Base-by-base conservation (phyloP, 92 coral and sea anemone genomes). In the Porites divaricata region DNA sequence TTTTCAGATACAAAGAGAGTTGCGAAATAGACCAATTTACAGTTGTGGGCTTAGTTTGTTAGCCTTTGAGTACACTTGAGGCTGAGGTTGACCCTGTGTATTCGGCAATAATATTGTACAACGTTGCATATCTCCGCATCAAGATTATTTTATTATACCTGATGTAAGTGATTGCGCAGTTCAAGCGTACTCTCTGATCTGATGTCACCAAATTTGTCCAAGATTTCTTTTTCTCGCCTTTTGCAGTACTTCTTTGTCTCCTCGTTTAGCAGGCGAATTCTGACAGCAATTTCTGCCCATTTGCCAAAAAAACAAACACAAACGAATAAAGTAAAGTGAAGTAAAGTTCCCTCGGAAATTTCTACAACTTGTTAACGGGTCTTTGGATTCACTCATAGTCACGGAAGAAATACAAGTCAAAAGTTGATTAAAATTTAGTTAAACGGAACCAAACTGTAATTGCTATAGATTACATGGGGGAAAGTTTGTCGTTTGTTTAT, bases 171-270 rank as follows among this genome's bases (percentile, higher is more conserved):
- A 51, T 79, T 51, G n/a, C 85, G 85, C 5, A 81, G 70, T 48
- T 81, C 58, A 5, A 81, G 68, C 11, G 85, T 81, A 41, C 61
- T 62, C 22, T 81, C 85, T n/a, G 85, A 70, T 70, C 78, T 49
- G 78, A 70, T 21, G 22, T 81, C 78, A 28, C 50, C 22, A 21
- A 25, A 81, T 14, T 70, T 70, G 25, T 2, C 48, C 78, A 58
- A 70, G 28, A 81, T 70, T 59, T 54, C 59, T 28, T 50, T 22
- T 67, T 81, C 85, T 11, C 8, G 41, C 22, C 45, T 70, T 58
- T 21, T n/a, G 58, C 41, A 81, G 19, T 81, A 81, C 19, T 70
- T 81, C 48, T 81, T 71, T 20, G 85, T 25, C 67, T 81, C 85
- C 13, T 81, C 85, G 70, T 70, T 57, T 7, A 81, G 25, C 8